Conservation (phyloP, 1,140 invertebrate species). For the Parasteatoda tepidariorum region DNA sequence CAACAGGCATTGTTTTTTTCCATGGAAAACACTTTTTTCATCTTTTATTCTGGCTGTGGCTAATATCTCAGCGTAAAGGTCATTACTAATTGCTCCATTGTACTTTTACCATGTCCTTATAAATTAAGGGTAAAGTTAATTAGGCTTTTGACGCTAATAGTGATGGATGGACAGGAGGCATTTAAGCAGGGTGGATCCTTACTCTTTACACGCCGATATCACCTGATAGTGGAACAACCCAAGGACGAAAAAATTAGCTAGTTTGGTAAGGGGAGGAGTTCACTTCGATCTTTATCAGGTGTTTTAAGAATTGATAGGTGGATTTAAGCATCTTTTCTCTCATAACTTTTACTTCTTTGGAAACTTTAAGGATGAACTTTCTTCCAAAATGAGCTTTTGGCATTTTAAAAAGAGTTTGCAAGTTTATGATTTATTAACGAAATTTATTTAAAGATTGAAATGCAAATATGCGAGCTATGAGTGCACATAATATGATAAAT, state of each 20-base stretch:
- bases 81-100: slow-evolving; percentile 34
- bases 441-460: too few species aligned
- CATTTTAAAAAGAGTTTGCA: too few species aligned
- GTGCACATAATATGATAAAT: too few species aligned
- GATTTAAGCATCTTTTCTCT: neutral
- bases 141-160: slow-evolving; percentile 50
- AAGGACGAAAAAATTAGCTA: slow-evolving; percentile 25
- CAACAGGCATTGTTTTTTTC: neutral
- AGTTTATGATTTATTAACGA: too few species aligned
- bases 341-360: too few species aligned
- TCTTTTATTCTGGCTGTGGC: neutral
- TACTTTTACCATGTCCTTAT: slow-evolving; percentile 16
- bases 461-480: too few species aligned
- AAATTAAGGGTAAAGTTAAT: slow-evolving; percentile 47
- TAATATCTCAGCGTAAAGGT: slow-evolving; percentile 15
- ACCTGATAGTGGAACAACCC: slow-evolving; percentile 32
- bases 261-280: neutral
- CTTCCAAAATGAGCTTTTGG: too few species aligned
- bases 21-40: neutral
- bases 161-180: slow-evolving; percentile 33
- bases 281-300: neutral
- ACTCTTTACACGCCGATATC: neutral
- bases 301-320: neutral
- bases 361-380: too few species aligned
- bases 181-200: slow-evolving; percentile 34